Evolutionary conservation across 2,113 vertebrate species (phyloP), one percentile per base, ranked within the genome.

Genomic region (Protomyctophum bolini): DNA sequence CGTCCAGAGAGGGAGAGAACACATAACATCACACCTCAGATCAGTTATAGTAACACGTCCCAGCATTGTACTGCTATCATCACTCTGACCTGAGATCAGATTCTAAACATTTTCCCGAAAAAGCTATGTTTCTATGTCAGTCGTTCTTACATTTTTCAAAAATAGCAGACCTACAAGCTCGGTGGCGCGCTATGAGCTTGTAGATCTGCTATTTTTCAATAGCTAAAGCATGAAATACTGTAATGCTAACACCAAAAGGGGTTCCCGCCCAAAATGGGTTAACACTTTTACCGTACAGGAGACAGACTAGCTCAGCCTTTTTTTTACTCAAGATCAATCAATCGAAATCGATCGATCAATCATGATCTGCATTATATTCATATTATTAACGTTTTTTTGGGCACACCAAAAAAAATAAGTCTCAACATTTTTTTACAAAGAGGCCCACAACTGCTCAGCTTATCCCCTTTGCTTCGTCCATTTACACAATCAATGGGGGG

Each of bases 401-500:
- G 33, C 33, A 6, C 66, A 70, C 49, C 67, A 64, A 72, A 76
- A 55, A 75, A 72, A 75, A 67, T 1, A 6, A 67, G 75, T 58
- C 54, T 77, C 79, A 70, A 84, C 76, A 66, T 85, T 80, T 41
- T 80, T 41, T 74, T 48, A 78, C 59, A 79, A 80, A 79, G 66
- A 66, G 58, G 68, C 59, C 64, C 73, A 71, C 73, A 71, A 79
- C 82, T 80, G 80, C 76, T 69, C 59, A 82, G 59, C 62, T 58
- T 58, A 65, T 84, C 85, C 62, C 15, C 77, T 76, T 2, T 3
- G 48, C 69, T 75, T 67, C 50, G 67, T 60, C 52, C 79, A 67
- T 89, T 86, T 83, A 83, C 65, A 80, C 75, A 86, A 85, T 86
- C 72, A 81, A 75, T 56, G 79, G 56, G 81, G 76, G 81, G 76